A percentile compares a stretch with the other conserved stretches of the same genome.
phyloP scores from a whole-genome alignment of 2,113 vertebrate species.

The Mobula birostris region DNA sequence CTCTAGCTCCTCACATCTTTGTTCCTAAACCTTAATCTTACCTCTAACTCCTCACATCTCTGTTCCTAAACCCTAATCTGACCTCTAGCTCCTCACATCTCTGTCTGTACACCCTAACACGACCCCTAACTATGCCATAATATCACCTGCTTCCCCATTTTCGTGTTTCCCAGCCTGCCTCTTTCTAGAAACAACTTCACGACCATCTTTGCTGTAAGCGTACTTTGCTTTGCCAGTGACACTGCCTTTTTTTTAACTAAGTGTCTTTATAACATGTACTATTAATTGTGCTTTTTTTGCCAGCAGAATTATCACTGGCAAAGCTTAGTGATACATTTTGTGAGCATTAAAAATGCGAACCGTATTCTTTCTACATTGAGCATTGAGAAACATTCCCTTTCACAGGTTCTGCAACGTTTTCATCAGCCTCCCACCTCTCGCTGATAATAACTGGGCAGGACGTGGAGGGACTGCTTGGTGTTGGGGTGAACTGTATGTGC shows the following conservation, averaged over 20 bases:
- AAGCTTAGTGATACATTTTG: conserved; percentile 2
- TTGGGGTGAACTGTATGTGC: not conserved
- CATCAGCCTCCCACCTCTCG: conserved; percentile 21
- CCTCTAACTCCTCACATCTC: too few species aligned
- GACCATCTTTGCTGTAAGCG: not conserved
- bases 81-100: too few species aligned
- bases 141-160: too few species aligned
- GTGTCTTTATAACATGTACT: not conserved
- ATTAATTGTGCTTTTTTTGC: not conserved
- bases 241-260: not conserved
- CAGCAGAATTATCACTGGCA: conserved; percentile 14
- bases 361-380: conserved; percentile 5
- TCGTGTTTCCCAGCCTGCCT: too few species aligned
- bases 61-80: too few species aligned
- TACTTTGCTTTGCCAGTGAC: not conserved
- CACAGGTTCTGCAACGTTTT: conserved; percentile 29
- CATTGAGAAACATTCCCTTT: conserved; percentile 34
- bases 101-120: too few species aligned
- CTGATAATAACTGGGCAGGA: conserved; percentile 26
- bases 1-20: too few species aligned
- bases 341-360: conserved; percentile 1
- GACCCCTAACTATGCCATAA: too few species aligned
- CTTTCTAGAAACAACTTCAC: not conserved
- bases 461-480: conserved; percentile 18
- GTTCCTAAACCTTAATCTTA: too few species aligned